Percentiles rank a stretch among this genome's conserved stretches.
Evolutionary conservation across 2,888 invertebrate genomes (phyloP).

Genomic region (Bembecia ichneumoniformis): DNA sequence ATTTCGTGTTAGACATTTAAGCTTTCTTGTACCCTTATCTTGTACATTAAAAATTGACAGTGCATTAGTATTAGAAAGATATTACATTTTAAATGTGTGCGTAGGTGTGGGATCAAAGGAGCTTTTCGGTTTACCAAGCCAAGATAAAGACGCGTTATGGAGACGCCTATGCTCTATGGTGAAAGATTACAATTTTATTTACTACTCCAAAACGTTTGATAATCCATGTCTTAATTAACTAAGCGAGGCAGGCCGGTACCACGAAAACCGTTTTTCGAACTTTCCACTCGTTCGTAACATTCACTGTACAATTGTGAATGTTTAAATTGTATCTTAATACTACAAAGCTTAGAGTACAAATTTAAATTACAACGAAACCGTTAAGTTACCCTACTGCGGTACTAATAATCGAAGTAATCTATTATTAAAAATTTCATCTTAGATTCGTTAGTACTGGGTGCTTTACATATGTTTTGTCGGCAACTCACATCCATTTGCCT

Average conservation of each 20-base stretch:
- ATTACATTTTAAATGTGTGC: slow-evolving; percentile 47
- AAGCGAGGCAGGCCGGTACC: slow-evolving; percentile 51
- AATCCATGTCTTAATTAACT: slow-evolving; percentile 73
- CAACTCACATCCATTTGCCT: slow-evolving; percentile 59
- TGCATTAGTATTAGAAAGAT: slow-evolving; percentile 62
- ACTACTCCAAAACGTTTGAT: slow-evolving; percentile 68
- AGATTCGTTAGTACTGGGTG: slow-evolving; percentile 35
- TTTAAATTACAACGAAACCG: too few species aligned
- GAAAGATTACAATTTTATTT: slow-evolving; percentile 69
- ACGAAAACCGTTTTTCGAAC: slow-evolving; percentile 14
- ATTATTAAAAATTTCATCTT: not conserved
- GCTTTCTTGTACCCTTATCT: slow-evolving; percentile 40
- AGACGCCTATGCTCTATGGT: slow-evolving; percentile 60
- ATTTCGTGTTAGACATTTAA: slow-evolving; percentile 20
- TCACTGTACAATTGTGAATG: not conserved
- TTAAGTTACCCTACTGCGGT: too few species aligned
- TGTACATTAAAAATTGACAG: slow-evolving; percentile 65
- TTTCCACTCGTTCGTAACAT: slow-evolving; percentile 8
- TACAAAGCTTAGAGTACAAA: too few species aligned
- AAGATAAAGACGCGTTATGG: slow-evolving; percentile 61
- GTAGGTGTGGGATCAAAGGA: slow-evolving; percentile 68
- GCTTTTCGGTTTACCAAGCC: slow-evolving; percentile 50
- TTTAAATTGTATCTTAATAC: too few species aligned
- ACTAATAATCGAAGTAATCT: not conserved
- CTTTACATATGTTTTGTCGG: slow-evolving; percentile 62